Evolutionary conservation across 1,140 invertebrate species (phyloP).

Genomic region (Diabrotica undecimpunctata): DNA sequence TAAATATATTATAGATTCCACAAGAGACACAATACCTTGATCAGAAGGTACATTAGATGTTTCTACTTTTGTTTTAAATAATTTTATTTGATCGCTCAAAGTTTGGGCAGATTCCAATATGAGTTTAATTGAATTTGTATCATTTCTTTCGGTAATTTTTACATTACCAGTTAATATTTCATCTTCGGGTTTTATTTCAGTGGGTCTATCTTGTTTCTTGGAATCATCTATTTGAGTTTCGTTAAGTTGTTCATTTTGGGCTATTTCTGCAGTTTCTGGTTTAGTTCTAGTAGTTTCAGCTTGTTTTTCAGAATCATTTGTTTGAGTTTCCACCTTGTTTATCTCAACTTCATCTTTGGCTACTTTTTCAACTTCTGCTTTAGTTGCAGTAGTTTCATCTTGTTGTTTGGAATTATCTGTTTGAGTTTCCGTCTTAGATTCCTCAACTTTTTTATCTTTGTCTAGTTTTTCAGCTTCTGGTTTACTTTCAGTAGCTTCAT

Average conservation of each 20-base stretch:
- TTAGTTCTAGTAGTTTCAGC: neutral
- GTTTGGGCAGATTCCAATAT: too few relatives aligned
- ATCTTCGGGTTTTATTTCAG: too few relatives aligned
- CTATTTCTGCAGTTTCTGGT: neutral
- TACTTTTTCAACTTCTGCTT: neutral
- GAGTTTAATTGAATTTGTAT: too few relatives aligned
- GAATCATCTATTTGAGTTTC: conserved; percentile 6
- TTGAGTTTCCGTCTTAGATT: neutral
- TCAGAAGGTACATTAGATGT: too few relatives aligned
- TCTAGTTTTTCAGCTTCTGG: neutral
- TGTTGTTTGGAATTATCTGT: neutral
- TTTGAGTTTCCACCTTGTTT: neutral
- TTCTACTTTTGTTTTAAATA: too few relatives aligned
- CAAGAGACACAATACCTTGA: too few relatives aligned
- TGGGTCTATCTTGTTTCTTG: neutral
- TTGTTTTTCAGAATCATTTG: neutral
- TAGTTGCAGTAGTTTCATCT: neutral
- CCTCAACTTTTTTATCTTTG: neutral
- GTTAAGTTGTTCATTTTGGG: neutral
- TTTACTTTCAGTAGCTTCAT: neutral
- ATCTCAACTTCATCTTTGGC: neutral
- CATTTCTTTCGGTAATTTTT: too few relatives aligned
- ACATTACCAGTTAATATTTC: too few relatives aligned
- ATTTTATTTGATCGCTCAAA: too few relatives aligned
- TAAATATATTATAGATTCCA: too few relatives aligned